phyloP scores from a whole-genome alignment of 1,140 invertebrate species.

The Pogonomyrmex barbatus region DNA sequence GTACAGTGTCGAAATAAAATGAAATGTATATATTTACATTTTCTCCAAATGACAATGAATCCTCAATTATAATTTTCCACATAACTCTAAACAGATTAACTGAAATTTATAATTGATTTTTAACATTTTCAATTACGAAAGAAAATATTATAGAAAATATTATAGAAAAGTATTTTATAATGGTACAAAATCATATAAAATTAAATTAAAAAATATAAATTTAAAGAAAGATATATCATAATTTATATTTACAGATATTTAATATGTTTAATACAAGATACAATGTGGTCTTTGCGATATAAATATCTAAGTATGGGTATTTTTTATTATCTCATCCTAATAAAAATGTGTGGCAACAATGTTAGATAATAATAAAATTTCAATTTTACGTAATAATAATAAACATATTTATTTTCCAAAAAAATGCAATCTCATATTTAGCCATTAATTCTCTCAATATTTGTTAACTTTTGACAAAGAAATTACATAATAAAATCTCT shows the following conservation, averaged over 20 bases:
- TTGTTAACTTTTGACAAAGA: neutral
- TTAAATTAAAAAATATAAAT: conserved; percentile 31
- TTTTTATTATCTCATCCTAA: neutral
- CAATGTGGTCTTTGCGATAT: neutral
- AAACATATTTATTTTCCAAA: neutral
- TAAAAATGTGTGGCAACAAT: neutral
- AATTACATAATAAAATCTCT: neutral
- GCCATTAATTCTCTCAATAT: neutral
- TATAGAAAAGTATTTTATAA: conserved; percentile 26
- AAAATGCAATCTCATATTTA: neutral
- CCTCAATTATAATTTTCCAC: neutral
- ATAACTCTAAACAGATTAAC: conserved; percentile 23
- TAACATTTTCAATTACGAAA: neutral
- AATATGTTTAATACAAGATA: conserved; percentile 13
- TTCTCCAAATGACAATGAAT: conserved; percentile 17
- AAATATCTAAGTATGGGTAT: neutral
- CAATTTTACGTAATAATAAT: neutral
- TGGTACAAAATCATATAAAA: conserved; percentile 31
- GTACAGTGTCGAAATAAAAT: neutral
- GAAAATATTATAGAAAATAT: conserved; percentile 13
- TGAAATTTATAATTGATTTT: conserved; percentile 18
- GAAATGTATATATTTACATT: conserved; percentile 13
- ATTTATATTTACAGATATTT: conserved; percentile 61
- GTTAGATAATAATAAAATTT: too few relatives aligned
- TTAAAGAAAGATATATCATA: conserved; percentile 58